phyloP scores from a whole-genome alignment of 2,797 vertebrate genomes.

The Channallabes apus region DNA sequence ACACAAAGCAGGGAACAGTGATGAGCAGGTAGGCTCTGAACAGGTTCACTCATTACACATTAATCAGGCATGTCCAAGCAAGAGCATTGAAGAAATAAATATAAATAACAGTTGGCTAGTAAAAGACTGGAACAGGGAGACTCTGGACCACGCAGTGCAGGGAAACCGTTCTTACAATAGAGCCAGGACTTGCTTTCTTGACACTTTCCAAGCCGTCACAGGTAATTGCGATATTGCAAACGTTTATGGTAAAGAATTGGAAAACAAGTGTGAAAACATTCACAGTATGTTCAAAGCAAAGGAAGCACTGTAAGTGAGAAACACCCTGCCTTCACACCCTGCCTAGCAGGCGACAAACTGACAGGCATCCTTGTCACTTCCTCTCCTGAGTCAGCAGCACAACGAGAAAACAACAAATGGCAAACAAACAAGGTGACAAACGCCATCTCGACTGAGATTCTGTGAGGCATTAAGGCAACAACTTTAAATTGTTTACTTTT shows the following conservation, averaged over 20 bases:
- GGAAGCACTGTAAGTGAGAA: not conserved
- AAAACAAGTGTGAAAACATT: not conserved
- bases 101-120: not conserved
- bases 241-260: not conserved
- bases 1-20: not conserved
- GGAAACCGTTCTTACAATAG: not conserved
- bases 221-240: not conserved
- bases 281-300: not conserved
- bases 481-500: not conserved
- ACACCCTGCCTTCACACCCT: constrained; percentile 10
- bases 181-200: not conserved
- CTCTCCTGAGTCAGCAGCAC: not conserved
- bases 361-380: not conserved
- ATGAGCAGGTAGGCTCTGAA: not conserved
- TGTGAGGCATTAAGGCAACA: not conserved
- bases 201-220: not conserved
- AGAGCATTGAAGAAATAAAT: not conserved
- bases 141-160: not conserved
- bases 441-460: not conserved
- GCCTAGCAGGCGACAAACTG: not conserved
- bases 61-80: not conserved
- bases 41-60: constrained; percentile 3
- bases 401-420: not conserved
- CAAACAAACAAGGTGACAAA: not conserved
- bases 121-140: not conserved